Evolutionary conservation across 2,113 vertebrate genomes (phyloP).

Genomic region (Scortum barcoo): DNA sequence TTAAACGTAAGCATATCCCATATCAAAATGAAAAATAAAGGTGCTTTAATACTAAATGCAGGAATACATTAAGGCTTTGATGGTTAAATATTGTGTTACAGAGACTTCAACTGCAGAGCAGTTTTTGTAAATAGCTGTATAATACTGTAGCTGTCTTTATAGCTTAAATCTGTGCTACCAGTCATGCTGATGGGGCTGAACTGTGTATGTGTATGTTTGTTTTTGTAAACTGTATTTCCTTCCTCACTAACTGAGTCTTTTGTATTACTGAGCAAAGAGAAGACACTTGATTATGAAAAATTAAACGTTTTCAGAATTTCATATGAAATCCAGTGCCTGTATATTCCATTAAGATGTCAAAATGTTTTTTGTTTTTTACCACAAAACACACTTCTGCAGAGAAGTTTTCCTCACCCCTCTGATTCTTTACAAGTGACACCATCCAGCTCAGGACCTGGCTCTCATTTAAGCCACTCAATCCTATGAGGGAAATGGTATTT

Average conservation of each 20-base stretch:
- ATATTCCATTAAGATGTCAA: neutral
- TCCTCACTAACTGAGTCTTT: slow-evolving; percentile 1
- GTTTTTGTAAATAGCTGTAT: slow-evolving; percentile 74
- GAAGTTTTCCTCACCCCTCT: neutral
- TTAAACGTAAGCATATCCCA: neutral
- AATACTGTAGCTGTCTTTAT: slow-evolving; percentile 34
- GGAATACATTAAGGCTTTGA: slow-evolving; percentile 6
- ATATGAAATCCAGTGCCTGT: neutral
- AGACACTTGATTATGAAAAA: slow-evolving; percentile 12
- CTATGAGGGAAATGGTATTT: slow-evolving; percentile 1
- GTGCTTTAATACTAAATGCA: slow-evolving; percentile 43
- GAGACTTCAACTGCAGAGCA: slow-evolving; percentile 69
- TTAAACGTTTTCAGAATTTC: slow-evolving; percentile 22
- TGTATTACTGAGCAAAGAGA: slow-evolving; percentile 10
- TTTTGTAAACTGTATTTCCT: slow-evolving; percentile 26
- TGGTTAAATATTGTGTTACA: slow-evolving; percentile 1
- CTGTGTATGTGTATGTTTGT: slow-evolving; percentile 23
- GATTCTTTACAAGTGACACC: slow-evolving; percentile 6
- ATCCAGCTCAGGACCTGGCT: slow-evolving; percentile 3
- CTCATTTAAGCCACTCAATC: neutral
- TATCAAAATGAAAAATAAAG: slow-evolving; percentile 19
- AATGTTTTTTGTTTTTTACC: neutral
- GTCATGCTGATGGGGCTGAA: slow-evolving; percentile 6
- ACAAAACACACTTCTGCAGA: neutral
- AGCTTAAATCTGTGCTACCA: slow-evolving; percentile 22